Base-by-base conservation (phyloP, 2,888 invertebrate species). In the Acanthosoma haemorrhoidale region DNA sequence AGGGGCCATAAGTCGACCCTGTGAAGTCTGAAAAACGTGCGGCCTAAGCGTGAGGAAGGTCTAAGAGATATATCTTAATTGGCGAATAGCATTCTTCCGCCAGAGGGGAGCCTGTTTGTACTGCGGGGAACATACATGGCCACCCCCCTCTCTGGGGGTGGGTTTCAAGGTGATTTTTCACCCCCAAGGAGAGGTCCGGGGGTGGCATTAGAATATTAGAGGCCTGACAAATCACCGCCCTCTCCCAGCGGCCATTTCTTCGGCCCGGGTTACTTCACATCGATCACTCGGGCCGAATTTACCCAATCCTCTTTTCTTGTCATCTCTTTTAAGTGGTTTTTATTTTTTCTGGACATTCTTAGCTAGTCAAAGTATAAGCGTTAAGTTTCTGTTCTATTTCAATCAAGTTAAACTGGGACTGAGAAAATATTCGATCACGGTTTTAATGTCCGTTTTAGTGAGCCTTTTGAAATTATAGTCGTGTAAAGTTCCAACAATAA, bases 161-260 rank as follows among this genome's bases (percentile, higher is more conserved):
- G 36, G 36, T 13, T 36, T 16, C 60, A 9, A 32, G 60, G 60
- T 32, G 36, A 60, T 60, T 60, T 60, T 60, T 60, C 60, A 60
- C 18, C 18, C 6, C n/a, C 16, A 6, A 25, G 59, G 31, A 31
- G 15, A 15, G 29, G 16, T 25, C 13, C 21, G 32, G n/a, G 59
- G 32, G 29, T 32, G 36, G 60, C 60, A 60, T 60, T 60, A 60
- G 60, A 60, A 60, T 60, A 60, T 60, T 60, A 60, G 32, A 60
- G 15, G 32, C 15, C 60, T 60, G 60, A 60, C 60, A 60, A 60
- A 60, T 60, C 60, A 60, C 60, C 60, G 34, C 32, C 8, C 32
- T 21, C 32, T 32, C 60, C 32, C 36, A 34, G 60, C 9, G 60
- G 59, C 15, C 32, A 5, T 1, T 13, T 5, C 60, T 36, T 8